Percentiles rank a stretch among this genome's conserved stretches.
phyloP scores from a whole-genome alignment of 2,888 invertebrate genomes.

The Sphecodes monilicornis region DNA sequence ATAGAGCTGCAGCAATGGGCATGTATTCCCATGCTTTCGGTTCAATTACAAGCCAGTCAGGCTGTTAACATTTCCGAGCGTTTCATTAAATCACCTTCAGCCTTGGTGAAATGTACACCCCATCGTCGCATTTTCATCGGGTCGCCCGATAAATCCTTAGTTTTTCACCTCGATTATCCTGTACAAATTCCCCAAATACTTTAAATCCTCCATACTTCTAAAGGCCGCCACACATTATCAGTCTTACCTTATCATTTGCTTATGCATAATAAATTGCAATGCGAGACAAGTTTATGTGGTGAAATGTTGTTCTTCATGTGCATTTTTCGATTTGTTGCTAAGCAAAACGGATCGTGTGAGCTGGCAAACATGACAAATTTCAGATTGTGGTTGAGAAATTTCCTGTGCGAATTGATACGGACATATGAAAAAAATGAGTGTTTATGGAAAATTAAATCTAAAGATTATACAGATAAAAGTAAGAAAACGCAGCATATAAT shows the following conservation, averaged over 20 bases:
- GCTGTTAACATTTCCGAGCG: slow-evolving; percentile 66
- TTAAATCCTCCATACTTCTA: slow-evolving; percentile 14
- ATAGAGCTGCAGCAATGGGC: slow-evolving; percentile 69
- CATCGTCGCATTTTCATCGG: slow-evolving; percentile 29
- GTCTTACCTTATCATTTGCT: neutral
- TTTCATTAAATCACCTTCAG: slow-evolving; percentile 67
- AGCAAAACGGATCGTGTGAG: no score
- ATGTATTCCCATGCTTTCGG: slow-evolving; percentile 67
- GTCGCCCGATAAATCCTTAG: slow-evolving; percentile 8
- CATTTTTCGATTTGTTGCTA: no score
- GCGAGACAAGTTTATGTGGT: neutral
- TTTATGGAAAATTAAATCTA: no score
- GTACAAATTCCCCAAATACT: slow-evolving; percentile 41
- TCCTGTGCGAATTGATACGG: no score
- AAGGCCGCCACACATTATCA: neutral
- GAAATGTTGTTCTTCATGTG: no score
- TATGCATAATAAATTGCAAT: neutral
- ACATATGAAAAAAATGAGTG: no score
- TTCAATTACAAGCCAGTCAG: slow-evolving; percentile 71
- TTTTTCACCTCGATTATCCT: neutral
- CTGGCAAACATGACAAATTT: no score
- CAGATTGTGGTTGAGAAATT: no score
- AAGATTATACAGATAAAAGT: no score
- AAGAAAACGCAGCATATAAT: no score
- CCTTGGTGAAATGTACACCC: slow-evolving; percentile 27